Conservation (phyloP, 2,113 vertebrate species). For the Corythoichthys haematopterus region DNA sequence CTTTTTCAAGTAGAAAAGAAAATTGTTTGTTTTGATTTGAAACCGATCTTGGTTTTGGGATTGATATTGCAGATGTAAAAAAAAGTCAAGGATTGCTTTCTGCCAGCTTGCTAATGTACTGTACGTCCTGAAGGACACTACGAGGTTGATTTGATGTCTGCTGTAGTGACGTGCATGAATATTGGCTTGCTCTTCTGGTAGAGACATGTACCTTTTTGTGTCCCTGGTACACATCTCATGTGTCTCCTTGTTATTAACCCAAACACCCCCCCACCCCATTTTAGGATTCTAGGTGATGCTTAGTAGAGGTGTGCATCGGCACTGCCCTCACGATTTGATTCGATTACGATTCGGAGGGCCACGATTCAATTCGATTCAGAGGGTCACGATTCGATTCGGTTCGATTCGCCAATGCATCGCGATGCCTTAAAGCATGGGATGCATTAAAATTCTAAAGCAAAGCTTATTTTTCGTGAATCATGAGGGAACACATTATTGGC, state of each 20-base stretch:
- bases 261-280: too few relatives aligned
- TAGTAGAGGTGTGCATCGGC: too few relatives aligned
- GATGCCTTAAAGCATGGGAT: too few relatives aligned
- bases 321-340: too few relatives aligned
- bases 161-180: background rate
- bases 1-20: background rate
- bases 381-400: too few relatives aligned
- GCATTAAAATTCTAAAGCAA: too few relatives aligned
- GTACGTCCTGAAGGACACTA: constrained; percentile 24
- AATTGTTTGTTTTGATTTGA: background rate
- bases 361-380: too few relatives aligned
- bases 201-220: background rate
- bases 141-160: constrained; percentile 41
- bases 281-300: too few relatives aligned
- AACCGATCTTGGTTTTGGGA: background rate
- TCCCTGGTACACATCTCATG: background rate
- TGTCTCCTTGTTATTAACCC: background rate
- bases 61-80: background rate
- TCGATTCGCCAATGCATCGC: too few relatives aligned
- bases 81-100: background rate
- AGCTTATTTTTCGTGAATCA: too few relatives aligned
- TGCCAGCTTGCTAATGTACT: constrained; percentile 30
- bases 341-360: too few relatives aligned
- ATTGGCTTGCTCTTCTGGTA: background rate
- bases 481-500: too few relatives aligned